Evolutionary conservation across 2,797 vertebrate species (phyloP).

Genomic region (Hylomyscus alleni): DNA sequence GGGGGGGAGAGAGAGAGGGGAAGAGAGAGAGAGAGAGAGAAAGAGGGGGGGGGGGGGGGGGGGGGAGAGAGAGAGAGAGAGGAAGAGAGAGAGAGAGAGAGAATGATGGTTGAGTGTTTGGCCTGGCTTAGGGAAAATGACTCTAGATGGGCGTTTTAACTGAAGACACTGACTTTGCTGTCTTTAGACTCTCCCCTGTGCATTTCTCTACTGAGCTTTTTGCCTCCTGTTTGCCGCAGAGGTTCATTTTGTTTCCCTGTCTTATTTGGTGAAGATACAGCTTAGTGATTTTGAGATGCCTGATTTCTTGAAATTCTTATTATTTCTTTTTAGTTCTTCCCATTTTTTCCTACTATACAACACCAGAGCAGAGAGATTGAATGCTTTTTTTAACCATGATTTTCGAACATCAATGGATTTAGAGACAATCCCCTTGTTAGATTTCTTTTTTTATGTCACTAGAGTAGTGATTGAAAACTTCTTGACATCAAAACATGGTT

Average conservation of each 20-base stretch:
- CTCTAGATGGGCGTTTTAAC: neutral
- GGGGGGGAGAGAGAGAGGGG: neutral
- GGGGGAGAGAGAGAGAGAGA: neutral
- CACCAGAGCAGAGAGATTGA: conserved; percentile 34
- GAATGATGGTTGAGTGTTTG: neutral
- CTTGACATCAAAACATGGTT: conserved; percentile 72
- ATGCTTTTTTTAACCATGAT: conserved; percentile 60
- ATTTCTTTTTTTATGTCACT: conserved; percentile 67
- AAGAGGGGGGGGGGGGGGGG: too few species aligned
- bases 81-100: neutral
- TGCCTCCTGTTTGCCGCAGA: conserved; percentile 17
- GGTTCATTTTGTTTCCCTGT: conserved; percentile 16
- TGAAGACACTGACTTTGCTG: neutral
- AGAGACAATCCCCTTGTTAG: conserved; percentile 58
- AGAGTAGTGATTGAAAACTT: conserved; percentile 62
- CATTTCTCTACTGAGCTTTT: neutral
- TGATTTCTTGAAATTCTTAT: conserved; percentile 43
- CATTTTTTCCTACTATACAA: neutral
- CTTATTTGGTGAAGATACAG: conserved; percentile 33
- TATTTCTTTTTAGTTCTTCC: conserved; percentile 26
- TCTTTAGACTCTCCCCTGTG: neutral
- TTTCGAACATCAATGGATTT: conserved; percentile 54
- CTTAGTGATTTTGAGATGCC: neutral
- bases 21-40: neutral
- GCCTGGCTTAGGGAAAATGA: neutral